Evolutionary conservation across 2,113 vertebrate genomes (phyloP).

Genomic region (Elachura formosa): DNA sequence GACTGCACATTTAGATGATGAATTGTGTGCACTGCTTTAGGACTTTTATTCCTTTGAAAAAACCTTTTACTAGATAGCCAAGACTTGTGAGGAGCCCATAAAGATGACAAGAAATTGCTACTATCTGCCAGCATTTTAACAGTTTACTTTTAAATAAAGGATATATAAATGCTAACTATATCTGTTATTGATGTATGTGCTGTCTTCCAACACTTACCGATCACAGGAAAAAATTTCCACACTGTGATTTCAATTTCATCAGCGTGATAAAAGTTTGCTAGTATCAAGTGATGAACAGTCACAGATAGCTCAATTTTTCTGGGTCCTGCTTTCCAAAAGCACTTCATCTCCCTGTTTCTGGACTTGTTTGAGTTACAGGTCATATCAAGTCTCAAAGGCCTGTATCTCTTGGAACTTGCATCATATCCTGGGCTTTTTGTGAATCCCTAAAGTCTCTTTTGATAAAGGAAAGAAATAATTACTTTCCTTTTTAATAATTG

Average conservation of each 20-base stretch:
- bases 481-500: neutral
- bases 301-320: fast-evolving
- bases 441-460: neutral
- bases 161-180: neutral
- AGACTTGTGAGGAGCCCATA: neutral
- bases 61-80: neutral
- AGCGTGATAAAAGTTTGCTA: neutral
- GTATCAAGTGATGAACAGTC: neutral
- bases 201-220: neutral
- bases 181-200: neutral
- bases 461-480: neutral
- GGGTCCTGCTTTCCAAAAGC: neutral
- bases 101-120: neutral
- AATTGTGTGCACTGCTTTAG: neutral
- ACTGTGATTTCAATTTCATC: neutral
- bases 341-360: neutral
- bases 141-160: neutral
- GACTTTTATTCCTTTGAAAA: neutral
- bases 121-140: neutral
- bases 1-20: neutral
- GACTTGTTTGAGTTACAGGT: neutral
- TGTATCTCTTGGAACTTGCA: neutral
- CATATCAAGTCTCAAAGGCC: neutral
- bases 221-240: neutral
- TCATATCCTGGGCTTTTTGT: neutral